Percentiles rank a stretch among this genome's conserved stretches.
These are phyloP conservation scores for Myotis findleyi DNA, from an alignment of 2,797 vertebrate species.

Conservation along the genomic window DNA sequence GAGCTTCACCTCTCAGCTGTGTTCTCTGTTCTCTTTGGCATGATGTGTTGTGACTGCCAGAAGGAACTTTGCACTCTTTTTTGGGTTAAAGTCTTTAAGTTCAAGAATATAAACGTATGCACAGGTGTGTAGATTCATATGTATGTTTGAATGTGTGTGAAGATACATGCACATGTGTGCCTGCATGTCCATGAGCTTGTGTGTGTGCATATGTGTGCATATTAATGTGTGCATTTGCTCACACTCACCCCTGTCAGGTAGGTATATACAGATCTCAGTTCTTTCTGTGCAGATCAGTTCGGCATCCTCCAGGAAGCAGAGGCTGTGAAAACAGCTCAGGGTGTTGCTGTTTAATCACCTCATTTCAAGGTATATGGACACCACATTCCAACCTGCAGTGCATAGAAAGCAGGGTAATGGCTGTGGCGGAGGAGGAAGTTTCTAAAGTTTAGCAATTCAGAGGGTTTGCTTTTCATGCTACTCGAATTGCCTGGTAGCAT, in stretches of 20 bases:
- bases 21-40: not conserved
- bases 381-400: not conserved
- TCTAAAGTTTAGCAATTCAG: not conserved
- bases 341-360: not conserved
- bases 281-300: not conserved
- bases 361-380: not conserved
- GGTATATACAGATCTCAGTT: not conserved
- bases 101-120: not conserved
- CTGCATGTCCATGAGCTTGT: not conserved
- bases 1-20: not conserved
- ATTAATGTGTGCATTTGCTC: not conserved
- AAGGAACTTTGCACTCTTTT: not conserved
- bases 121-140: not conserved
- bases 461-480: not conserved
- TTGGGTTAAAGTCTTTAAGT: not conserved
- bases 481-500: not conserved
- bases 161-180: not conserved
- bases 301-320: not conserved
- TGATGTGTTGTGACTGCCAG: not conserved
- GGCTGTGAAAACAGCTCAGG: not conserved
- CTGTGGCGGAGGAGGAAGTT: not conserved
- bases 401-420: not conserved
- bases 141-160: not conserved
- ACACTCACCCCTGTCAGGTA: not conserved
- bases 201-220: not conserved